Evolutionary conservation across 2,113 vertebrate species (phyloP).

Genomic region (Hypocryptadius cinnamomeus): DNA sequence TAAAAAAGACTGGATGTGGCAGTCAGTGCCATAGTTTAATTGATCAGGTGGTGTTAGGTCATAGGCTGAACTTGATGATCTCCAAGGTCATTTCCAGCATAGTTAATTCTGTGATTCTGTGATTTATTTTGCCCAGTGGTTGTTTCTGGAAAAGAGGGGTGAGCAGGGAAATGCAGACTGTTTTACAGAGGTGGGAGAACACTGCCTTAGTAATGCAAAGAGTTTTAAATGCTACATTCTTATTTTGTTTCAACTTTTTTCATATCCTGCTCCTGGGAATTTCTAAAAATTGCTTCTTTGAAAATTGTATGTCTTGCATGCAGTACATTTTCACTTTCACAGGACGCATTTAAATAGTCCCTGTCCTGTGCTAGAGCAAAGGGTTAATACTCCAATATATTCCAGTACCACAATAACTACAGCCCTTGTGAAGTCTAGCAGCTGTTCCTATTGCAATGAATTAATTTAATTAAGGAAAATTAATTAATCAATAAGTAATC

Average conservation of each 20-base stretch:
- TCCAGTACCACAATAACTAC: neutral
- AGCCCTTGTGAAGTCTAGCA: neutral
- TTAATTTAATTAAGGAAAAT: neutral
- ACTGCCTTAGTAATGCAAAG: neutral
- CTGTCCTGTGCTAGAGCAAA: neutral
- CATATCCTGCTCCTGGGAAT: neutral
- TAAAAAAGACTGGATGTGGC: rapidly evolving
- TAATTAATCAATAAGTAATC: neutral
- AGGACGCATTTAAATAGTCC: neutral
- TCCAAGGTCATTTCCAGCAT: neutral
- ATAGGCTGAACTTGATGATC: neutral
- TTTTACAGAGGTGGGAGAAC: neutral
- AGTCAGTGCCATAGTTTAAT: neutral
- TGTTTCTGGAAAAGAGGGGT: neutral
- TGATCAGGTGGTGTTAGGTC: neutral
- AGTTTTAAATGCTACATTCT: neutral
- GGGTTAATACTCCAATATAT: neutral
- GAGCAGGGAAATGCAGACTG: neutral
- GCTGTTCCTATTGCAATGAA: neutral
- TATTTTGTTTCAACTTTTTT: neutral
- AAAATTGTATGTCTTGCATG: neutral
- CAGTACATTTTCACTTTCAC: neutral
- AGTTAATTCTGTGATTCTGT: neutral
- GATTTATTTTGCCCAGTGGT: neutral
- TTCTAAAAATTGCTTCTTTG: neutral